Evolutionary conservation across 2,113 vertebrate species (phyloP).

Genomic region (Ceyx cyanopectus): DNA sequence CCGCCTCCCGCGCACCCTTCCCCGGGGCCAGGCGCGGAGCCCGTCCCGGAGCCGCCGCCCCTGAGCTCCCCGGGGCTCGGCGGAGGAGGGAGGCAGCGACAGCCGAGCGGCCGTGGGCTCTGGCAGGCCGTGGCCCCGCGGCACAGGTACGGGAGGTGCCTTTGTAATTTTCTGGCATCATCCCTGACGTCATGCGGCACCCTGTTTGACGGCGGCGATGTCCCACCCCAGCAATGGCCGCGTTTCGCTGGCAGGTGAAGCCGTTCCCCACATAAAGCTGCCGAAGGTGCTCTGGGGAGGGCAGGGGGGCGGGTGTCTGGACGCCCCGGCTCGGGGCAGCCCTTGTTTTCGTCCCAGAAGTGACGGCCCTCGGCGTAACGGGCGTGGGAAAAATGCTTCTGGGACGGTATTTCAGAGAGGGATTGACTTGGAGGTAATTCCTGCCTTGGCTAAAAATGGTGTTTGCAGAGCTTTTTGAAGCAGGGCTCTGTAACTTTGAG

Average conservation of each 20-base stretch:
- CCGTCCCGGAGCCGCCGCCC: not conserved
- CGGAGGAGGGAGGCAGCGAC: not conserved
- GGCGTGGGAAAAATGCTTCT: not conserved
- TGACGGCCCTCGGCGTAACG: rapidly evolving
- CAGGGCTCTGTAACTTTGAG: rapidly evolving
- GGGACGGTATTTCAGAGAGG: rapidly evolving
- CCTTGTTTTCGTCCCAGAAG: rapidly evolving
- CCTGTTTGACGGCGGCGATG: not conserved
- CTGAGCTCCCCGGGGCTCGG: not conserved
- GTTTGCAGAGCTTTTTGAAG: not conserved
- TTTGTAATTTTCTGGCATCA: not conserved
- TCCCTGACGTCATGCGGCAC: not conserved
- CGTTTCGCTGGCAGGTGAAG: not conserved
- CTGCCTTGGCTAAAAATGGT: rapidly evolving
- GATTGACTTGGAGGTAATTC: not conserved
- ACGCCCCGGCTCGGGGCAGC: rapidly evolving
- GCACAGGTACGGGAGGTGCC: not conserved
- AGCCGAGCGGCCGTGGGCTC: not conserved
- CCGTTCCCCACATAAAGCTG: not conserved
- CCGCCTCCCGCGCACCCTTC: not conserved
- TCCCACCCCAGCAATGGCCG: not conserved
- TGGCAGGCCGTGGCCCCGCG: not conserved
- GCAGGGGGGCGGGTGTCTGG: rapidly evolving
- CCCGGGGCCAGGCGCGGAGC: not conserved
- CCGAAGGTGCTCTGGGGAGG: not conserved